A percentile compares a stretch with the other conserved stretches of the same genome.
Conservation (phyloP, 2,113 vertebrate species). For the Myiopsitta monachus region DNA sequence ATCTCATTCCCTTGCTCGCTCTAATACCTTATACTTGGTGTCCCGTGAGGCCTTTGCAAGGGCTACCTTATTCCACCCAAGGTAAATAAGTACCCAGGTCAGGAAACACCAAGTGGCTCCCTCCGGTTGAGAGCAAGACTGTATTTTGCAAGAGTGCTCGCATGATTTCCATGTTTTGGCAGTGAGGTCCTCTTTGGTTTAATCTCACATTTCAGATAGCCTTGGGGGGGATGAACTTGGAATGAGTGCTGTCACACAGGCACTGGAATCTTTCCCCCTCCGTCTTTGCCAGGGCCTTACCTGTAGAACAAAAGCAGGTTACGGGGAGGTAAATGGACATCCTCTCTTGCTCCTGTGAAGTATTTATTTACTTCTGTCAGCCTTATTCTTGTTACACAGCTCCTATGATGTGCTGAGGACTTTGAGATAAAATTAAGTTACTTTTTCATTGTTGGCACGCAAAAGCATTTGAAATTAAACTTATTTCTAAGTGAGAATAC, state of each 20-base stretch:
- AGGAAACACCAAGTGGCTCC: too few relatives aligned
- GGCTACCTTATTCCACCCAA: background rate
- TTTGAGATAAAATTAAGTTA: background rate
- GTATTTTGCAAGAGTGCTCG: conserved; percentile 61
- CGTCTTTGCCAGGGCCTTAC: conserved; percentile 34
- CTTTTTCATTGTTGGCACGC: background rate
- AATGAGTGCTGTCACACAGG: conserved; percentile 76
- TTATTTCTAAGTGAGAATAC: background rate
- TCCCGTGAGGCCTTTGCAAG: background rate
- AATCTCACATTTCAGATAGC: conserved; percentile 73
- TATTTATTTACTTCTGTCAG: background rate
- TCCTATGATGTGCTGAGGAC: background rate
- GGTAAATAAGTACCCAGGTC: too few relatives aligned
- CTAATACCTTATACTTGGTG: background rate
- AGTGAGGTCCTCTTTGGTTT: conserved; percentile 76
- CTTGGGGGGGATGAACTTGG: conserved; percentile 67
- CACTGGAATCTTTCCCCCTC: conserved; percentile 73
- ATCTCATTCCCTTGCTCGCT: background rate
- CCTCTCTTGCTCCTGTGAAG: background rate
- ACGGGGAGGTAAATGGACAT: background rate
- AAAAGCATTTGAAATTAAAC: background rate
- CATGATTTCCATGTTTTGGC: conserved; percentile 83
- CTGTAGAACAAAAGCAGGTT: conserved; percentile 33
- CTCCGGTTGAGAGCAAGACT: too few relatives aligned
- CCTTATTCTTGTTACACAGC: background rate